Evolutionary conservation across 2,113 vertebrate genomes (phyloP).

Genomic region (Centropristis striata): DNA sequence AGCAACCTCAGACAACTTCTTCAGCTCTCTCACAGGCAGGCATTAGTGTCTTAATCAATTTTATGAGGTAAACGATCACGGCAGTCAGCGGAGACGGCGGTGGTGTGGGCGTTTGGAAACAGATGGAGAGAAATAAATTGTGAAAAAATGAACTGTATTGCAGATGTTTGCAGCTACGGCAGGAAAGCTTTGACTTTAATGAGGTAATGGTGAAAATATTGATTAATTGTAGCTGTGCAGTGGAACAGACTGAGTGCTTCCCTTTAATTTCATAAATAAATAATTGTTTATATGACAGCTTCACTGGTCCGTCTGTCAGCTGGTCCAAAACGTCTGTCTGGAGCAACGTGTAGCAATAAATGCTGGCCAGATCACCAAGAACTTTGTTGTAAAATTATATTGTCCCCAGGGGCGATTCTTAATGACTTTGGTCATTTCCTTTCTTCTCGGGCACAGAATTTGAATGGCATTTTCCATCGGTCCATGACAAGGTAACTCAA

Average conservation of each 20-base stretch:
- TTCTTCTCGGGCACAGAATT: rapidly evolving
- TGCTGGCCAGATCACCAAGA: background rate
- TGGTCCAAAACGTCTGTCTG: too few relatives aligned
- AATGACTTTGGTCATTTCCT: background rate
- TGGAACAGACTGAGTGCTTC: background rate
- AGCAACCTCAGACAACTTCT: constrained; percentile 41
- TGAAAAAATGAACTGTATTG: background rate
- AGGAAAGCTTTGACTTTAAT: constrained; percentile 22
- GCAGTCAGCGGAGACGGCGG: constrained; percentile 1
- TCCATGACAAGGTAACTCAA: too few relatives aligned
- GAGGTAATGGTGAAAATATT: background rate
- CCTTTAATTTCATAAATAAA: background rate
- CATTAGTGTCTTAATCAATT: constrained; percentile 54
- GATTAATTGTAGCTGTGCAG: background rate
- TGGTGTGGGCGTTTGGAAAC: background rate
- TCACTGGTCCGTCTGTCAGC: background rate
- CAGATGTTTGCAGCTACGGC: constrained; percentile 35
- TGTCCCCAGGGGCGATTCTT: background rate
- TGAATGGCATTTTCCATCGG: background rate
- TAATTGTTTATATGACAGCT: background rate
- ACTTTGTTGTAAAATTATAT: background rate
- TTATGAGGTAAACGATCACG: constrained; percentile 24
- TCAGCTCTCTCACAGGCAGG: constrained; percentile 22
- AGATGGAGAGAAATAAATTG: constrained; percentile 28
- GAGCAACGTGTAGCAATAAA: background rate